A percentile compares a stretch with the other conserved stretches of the same genome.
phyloP scores from a whole-genome alignment of 2,113 vertebrate species.

The Sialia sialis region DNA sequence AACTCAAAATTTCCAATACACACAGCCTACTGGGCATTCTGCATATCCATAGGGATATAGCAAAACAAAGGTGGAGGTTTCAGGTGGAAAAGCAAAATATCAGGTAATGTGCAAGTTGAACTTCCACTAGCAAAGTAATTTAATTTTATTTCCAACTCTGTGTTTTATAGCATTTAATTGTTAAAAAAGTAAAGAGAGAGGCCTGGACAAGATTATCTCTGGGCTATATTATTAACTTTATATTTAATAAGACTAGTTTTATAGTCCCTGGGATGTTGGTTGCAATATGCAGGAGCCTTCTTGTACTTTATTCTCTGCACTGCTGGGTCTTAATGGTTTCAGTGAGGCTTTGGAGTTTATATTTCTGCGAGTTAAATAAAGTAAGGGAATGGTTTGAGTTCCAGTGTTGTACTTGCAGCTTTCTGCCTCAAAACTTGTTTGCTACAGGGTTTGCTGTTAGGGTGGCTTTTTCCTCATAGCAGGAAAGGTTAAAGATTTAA shows the following conservation, averaged over 20 bases:
- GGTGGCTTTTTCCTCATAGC: background rate
- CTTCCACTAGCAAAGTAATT: background rate
- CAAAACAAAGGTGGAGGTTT: background rate
- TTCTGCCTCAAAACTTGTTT: background rate
- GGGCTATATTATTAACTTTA: constrained; percentile 18
- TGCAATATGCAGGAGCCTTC: constrained; percentile 23
- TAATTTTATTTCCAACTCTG: background rate
- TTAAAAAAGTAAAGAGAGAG: constrained; percentile 18
- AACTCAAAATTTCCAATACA: background rate
- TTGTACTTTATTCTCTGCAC: constrained; percentile 32
- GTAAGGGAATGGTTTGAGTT: constrained; percentile 1
- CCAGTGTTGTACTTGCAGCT: background rate
- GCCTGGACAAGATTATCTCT: constrained; percentile 38
- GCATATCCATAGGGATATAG: background rate
- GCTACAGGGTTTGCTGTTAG: background rate
- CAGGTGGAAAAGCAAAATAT: background rate
- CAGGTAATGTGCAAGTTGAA: background rate
- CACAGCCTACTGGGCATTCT: background rate
- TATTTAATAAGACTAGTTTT: constrained; percentile 47
- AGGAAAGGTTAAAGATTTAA: background rate
- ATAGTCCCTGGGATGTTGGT: constrained; percentile 44
- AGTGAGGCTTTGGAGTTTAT: constrained; percentile 36
- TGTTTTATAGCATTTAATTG: constrained; percentile 17
- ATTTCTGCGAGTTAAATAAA: constrained; percentile 47
- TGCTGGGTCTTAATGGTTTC: constrained; percentile 44